Percentiles rank a stretch among this genome's conserved stretches.
Conservation (phyloP, 2,888 invertebrate species). For the Liodrosophila aerea region DNA sequence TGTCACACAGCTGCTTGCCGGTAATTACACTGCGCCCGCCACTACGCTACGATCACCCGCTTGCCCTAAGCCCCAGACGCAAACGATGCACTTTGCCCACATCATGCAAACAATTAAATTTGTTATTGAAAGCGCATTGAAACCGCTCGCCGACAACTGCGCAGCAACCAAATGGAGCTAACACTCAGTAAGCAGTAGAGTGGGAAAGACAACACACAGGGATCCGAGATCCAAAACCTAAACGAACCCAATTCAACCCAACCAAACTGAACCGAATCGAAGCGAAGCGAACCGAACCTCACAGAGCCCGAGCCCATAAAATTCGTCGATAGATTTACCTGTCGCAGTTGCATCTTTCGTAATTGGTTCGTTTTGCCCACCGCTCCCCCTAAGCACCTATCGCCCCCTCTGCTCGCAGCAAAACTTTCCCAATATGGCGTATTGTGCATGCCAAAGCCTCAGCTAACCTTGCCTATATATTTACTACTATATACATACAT, state of each 20-base stretch:
- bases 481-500: conserved; percentile 1
- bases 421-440: conserved; percentile 9
- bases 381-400: neutral
- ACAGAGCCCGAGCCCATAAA: conserved; percentile 13
- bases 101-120: conserved; percentile 68
- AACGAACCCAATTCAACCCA: conserved; percentile 11
- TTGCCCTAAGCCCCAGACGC: neutral
- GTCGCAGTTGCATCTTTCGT: conserved; percentile 50
- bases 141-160: conserved; percentile 45
- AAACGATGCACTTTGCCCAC: conserved; percentile 56
- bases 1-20: conserved; percentile 40
- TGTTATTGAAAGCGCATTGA: conserved; percentile 67
- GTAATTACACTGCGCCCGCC: conserved; percentile 30
- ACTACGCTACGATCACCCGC: neutral
- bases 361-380: conserved; percentile 25
- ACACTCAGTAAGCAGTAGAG: neutral
- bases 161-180: conserved; percentile 31
- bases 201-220: neutral
- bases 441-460: conserved; percentile 39
- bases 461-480: conserved; percentile 38
- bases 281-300: conserved; percentile 4
- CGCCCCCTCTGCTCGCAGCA: neutral
- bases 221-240: conserved; percentile 11
- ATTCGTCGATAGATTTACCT: conserved; percentile 33
- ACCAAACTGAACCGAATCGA: conserved; percentile 11